Evolutionary conservation across 2,888 invertebrate genomes (phyloP).

Genomic region (Eilema sororculum): DNA sequence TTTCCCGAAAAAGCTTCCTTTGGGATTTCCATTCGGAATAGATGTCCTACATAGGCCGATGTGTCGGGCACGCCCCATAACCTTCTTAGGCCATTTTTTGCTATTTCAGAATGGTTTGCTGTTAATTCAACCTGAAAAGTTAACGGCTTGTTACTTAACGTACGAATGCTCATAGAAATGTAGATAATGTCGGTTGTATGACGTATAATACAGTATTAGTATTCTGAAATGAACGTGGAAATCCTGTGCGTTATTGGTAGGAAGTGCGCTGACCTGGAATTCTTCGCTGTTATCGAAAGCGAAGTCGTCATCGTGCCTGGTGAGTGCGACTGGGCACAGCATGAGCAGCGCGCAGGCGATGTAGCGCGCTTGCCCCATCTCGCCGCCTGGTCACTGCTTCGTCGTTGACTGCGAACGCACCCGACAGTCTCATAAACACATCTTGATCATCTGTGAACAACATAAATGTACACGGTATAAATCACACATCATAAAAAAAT

Average conservation of each 20-base stretch:
- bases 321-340: slow-evolving; percentile 78
- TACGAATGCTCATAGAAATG: slow-evolving; percentile 19
- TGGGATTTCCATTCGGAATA: slow-evolving; percentile 91
- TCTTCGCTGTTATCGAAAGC: slow-evolving; percentile 84
- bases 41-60: slow-evolving; percentile 90
- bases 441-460: slow-evolving; percentile 76
- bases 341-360: slow-evolving; percentile 75
- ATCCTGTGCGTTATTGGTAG: slow-evolving; percentile 35
- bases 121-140: slow-evolving; percentile 78
- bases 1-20: slow-evolving; percentile 90
- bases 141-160: slow-evolving; percentile 24
- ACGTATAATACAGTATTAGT: slow-evolving; percentile 45
- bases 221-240: slow-evolving; percentile 45
- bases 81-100: slow-evolving; percentile 83
- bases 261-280: slow-evolving; percentile 70
- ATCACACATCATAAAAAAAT: background rate
- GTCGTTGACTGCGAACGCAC: slow-evolving; percentile 37
- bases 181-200: slow-evolving; percentile 30
- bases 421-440: slow-evolving; percentile 77
- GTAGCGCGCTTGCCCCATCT: slow-evolving; percentile 73
- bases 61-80: slow-evolving; percentile 89
- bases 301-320: slow-evolving; percentile 83
- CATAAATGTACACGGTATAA: background rate
- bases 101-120: slow-evolving; percentile 82
- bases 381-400: slow-evolving; percentile 50